Base-by-base conservation (phyloP, 2,888 invertebrate genomes). In the Hylaea fasciaria region DNA sequence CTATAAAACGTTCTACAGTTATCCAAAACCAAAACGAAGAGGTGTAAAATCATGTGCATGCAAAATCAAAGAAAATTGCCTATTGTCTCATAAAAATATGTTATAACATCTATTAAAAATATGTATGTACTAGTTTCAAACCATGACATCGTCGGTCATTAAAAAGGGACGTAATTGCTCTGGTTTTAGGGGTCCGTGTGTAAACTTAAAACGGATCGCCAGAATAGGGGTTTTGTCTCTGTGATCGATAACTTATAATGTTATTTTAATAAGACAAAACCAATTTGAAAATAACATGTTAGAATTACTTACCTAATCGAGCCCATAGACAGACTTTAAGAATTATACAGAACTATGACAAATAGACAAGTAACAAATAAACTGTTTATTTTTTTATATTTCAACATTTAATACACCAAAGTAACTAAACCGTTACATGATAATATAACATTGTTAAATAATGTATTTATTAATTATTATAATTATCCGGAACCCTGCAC, bases 111-210 rank as follows among this genome's bases (percentile, higher is more conserved):
- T 56, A 61, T 56, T 61, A 56, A 41, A 11, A 10, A 39, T 32
- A 32, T 22, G 5, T 43, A 61, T 48, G 65, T 63, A 64, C 58
- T 68, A 65, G 58, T 65, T 59, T 58, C 62, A 54, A 46, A 65
- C 63, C 64, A 57, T 64, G 62, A 62, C 62, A 64, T 62, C 52
- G 62, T 43, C 60, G 62, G 64, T 43, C 62, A 49, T 67, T 64
- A 37, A 46, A 61, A 48, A 62, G 60, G 52, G 57, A 54, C 47
- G 52, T 62, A 64, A 67, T 64, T 60, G 58, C 2, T 54, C 37
- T 63, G 32, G 35, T 29, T 55, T 39, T 55, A 35, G 37, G 50
- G 59, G 43, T 62, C 47, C 40, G 11, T 7, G 22, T 44, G 11
- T 5, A 40, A 14, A 40, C 1, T 7, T 5, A 0, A 40, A 40